Evolutionary conservation across 2,113 vertebrate genomes (phyloP), one percentile per base, ranked within the genome.

Genomic region (Cryptomyrus ogoouensis): DNA sequence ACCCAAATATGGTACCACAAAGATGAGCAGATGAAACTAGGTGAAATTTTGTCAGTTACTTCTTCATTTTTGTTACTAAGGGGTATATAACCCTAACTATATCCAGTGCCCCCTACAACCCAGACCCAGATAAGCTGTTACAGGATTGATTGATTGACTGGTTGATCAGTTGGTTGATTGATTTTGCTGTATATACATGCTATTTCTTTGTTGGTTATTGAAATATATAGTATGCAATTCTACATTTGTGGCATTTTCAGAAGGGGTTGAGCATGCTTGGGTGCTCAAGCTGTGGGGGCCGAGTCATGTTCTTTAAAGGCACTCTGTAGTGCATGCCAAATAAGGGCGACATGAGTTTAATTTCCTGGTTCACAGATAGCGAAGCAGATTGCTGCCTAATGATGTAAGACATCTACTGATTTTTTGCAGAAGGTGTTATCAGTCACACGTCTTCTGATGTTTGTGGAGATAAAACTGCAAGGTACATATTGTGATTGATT

Each of bases 401-500:
- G 62, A 85, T 89, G 90, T 83, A 88, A 88, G 88, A 85, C 70
- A 88, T 50, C 66, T 70, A 31, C 86, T 27, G 56, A 42, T 89
- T 88, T 87, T 88, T 70, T 84, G 88, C 85, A 42, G 83, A 52
- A 62, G 70, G 56, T 62, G 49, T 93, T 94, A 93, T 94, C 93
- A 89, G 66, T 49, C 85, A 58, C 90, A 89, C 90, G 91, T 92
- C 92, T 91, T 90, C 90, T 89, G 92, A 94, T 93, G 88, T 91
- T 49, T 84, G 5, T 77, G 91, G 91, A 91, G 94, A 95, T 95
- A 94, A 92, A 90, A 91, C 92, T 84, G 83, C 92, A 24, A 87
- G 90, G 91, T 86, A 90, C 92, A 91, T 91, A 53, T 89, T 93
- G 91, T 94, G 94, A 95, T 95, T 95, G 95, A 96, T 95, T 96